These are phyloP conservation scores for Xyrauchen texanus DNA, from an alignment of 2,113 vertebrate species.

Conservation along the genomic window DNA sequence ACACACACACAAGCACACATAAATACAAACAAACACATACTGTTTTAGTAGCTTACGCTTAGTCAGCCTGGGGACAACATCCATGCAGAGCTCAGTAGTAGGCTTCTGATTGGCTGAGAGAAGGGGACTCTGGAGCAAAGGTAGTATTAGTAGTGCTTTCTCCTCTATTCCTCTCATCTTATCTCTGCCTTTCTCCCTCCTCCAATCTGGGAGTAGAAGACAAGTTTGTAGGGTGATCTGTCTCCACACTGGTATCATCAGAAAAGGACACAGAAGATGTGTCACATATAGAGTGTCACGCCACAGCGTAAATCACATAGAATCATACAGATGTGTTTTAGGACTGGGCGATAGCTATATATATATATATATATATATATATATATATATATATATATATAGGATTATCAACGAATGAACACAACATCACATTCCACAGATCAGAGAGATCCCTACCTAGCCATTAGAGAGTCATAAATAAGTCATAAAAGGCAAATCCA, in stretches of 20 bases:
- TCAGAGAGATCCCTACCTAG: no score
- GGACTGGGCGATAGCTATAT: no score
- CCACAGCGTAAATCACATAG: slow-evolving; percentile 37
- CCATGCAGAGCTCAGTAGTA: slow-evolving; percentile 14
- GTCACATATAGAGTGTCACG: slow-evolving; percentile 76
- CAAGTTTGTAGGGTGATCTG: slow-evolving; percentile 70
- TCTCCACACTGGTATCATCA: slow-evolving; percentile 71
- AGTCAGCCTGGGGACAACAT: slow-evolving; percentile 18
- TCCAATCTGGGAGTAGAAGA: slow-evolving; percentile 63
- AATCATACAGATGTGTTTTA: no score
- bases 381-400: no score
- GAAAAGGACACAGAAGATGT: slow-evolving; percentile 71
- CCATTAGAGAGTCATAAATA: no score
- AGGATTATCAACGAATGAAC: no score
- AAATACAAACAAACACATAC: slow-evolving; percentile 9
- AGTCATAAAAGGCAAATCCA: no score
- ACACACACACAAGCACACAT: slow-evolving; percentile 16
- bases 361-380: no score
- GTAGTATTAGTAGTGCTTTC: slow-evolving; percentile 36
- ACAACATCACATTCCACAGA: no score
- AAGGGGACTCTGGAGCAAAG: slow-evolving; percentile 22
- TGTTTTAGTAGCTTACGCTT: slow-evolving; percentile 36
- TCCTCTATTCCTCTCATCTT: not conserved
- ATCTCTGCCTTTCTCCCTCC: slow-evolving; percentile 29
- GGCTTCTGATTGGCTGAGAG: slow-evolving; percentile 46